Conservation (phyloP, 2,888 invertebrate genomes). For the Idaea straminata region DNA sequence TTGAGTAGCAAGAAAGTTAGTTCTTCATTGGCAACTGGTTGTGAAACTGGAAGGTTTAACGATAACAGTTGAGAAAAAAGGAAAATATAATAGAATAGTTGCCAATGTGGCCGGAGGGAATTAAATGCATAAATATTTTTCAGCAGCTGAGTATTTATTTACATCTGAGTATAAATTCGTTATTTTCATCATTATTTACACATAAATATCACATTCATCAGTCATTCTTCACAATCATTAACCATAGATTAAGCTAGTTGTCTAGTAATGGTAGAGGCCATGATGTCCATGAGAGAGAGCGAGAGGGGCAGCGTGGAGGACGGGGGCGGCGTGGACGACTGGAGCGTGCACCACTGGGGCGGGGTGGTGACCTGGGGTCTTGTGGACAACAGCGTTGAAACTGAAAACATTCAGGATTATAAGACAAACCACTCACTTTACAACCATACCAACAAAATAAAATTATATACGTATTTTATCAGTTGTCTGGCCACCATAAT, state of each 20-base stretch:
- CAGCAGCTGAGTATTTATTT: constrained; percentile 77
- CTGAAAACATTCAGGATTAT: constrained; percentile 41
- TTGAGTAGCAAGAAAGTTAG: no score
- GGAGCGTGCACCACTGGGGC: constrained; percentile 44
- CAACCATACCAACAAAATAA: neutral
- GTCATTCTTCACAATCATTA: constrained; percentile 64
- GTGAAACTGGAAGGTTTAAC: no score
- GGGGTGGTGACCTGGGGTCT: constrained; percentile 73
- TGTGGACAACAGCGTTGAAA: constrained; percentile 79
- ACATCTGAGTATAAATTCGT: constrained; percentile 66
- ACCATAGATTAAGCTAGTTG: constrained; percentile 52
- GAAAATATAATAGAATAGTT: no score
- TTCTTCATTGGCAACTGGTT: no score
- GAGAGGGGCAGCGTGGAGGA: constrained; percentile 55
- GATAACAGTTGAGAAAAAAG: no score
- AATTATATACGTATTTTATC: no score
- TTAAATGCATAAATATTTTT: constrained; percentile 46
- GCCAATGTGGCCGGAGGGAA: neutral
- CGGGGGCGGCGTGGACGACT: constrained; percentile 50
- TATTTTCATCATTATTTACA: constrained; percentile 65
- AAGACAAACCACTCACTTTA: neutral
- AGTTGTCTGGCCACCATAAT: no score
- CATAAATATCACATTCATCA: constrained; percentile 79
- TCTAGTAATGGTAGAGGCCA: constrained; percentile 67
- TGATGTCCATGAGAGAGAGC: constrained; percentile 66